Evolutionary conservation across 2,888 invertebrate genomes (phyloP).

Genomic region (Acronicta aceris): DNA sequence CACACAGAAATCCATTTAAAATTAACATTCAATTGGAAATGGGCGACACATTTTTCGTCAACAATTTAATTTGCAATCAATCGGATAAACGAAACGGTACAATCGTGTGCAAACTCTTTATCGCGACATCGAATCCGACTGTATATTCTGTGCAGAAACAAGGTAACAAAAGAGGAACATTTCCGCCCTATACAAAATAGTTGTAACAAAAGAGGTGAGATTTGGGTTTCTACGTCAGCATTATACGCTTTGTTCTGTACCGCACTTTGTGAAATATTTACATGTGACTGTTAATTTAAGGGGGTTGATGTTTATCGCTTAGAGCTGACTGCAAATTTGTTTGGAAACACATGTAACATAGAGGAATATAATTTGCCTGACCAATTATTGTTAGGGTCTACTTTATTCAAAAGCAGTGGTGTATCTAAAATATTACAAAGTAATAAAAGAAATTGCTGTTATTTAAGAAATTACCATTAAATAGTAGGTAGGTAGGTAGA

Average conservation of each 20-base stretch:
- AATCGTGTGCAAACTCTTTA: constrained; percentile 43
- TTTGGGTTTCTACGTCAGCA: constrained; percentile 31
- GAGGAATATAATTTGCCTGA: constrained; percentile 22
- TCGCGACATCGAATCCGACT: constrained; percentile 22
- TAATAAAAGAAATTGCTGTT: too few relatives aligned
- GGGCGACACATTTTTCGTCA: constrained; percentile 25
- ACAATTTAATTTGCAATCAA: constrained; percentile 47
- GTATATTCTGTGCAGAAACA: constrained; percentile 41
- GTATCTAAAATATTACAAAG: neutral
- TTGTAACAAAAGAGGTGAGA: constrained; percentile 45
- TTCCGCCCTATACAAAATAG: constrained; percentile 39
- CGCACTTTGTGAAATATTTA: constrained; percentile 44
- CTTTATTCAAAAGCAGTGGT: constrained; percentile 35
- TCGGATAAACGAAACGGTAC: constrained; percentile 20
- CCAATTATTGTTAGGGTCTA: constrained; percentile 25
- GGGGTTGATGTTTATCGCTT: constrained; percentile 47
- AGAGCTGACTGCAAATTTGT: constrained; percentile 20
- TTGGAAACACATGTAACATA: constrained; percentile 19
- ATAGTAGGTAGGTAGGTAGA: too few relatives aligned
- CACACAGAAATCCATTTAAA: constrained; percentile 16
- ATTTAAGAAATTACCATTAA: neutral
- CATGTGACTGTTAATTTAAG: constrained; percentile 47
- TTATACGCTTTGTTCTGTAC: constrained; percentile 37
- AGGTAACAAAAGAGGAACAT: constrained; percentile 44
- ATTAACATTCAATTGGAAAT: constrained; percentile 18